Evolutionary conservation across 1,140 invertebrate genomes (phyloP).

Genomic region (Tyrophagus putrescentiae): DNA sequence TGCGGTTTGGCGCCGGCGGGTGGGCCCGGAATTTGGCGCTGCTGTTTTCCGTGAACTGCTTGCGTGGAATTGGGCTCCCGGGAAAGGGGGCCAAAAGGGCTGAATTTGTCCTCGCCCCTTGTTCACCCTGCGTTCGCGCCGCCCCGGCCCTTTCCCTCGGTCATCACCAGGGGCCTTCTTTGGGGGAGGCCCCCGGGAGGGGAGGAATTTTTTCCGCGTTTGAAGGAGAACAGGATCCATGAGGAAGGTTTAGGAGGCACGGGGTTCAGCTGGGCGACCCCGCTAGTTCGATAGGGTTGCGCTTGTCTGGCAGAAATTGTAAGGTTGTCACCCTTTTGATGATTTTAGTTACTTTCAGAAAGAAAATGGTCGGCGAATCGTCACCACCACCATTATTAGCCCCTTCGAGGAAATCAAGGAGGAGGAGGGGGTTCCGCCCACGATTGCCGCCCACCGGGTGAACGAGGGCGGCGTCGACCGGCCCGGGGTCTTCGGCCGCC

Average conservation of each 20-base stretch:
- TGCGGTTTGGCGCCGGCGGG: too few species aligned
- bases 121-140: background rate
- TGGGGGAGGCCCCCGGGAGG: background rate
- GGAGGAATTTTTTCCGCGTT: too few species aligned
- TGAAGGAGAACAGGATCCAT: background rate
- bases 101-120: too few species aligned
- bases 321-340: background rate
- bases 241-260: background rate
- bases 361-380: too few species aligned
- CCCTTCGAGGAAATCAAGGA: too few species aligned
- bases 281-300: background rate
- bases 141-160: conserved; percentile 11
- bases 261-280: background rate
- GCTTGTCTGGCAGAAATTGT: background rate
- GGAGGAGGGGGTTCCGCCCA: too few species aligned
- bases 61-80: too few species aligned
- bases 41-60: too few species aligned
- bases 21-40: background rate
- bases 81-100: too few species aligned
- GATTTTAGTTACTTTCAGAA: conserved; percentile 11
- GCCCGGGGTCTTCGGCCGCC: conserved; percentile 43
- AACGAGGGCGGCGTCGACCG: conserved; percentile 43
- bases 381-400: too few species aligned
- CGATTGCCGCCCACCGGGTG: too few species aligned
- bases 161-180: conserved; percentile 17